These are phyloP conservation scores for Acronicta alni DNA, from an alignment of 2,888 invertebrate genomes.

Conservation along the genomic window DNA sequence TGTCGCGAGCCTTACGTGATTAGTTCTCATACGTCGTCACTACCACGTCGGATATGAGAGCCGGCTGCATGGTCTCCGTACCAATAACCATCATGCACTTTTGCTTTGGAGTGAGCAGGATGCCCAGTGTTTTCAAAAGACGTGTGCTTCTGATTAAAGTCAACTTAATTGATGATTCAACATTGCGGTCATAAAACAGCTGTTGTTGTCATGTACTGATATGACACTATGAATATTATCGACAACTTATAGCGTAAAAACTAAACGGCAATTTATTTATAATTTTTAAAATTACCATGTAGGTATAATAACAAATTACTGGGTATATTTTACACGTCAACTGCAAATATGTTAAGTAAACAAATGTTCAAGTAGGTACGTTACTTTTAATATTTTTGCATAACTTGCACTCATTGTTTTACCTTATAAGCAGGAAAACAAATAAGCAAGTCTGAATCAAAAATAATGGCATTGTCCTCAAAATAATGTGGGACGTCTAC, in stretches of 20 bases:
- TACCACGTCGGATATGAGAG: not conserved
- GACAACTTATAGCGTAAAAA: not conserved
- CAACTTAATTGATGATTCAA: constrained; percentile 1
- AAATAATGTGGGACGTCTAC: not conserved
- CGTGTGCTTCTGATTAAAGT: constrained; percentile 2
- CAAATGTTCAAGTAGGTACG: not conserved
- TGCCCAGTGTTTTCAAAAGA: too few species aligned
- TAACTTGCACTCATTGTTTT: constrained; percentile 7
- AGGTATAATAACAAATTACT: too few species aligned
- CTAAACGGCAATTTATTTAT: constrained; percentile 1
- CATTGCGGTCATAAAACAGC: not conserved
- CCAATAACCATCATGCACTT: not conserved
- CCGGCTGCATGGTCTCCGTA: not conserved
- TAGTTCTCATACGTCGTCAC: not conserved
- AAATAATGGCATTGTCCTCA: constrained; percentile 33
- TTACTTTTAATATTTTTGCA: not conserved
- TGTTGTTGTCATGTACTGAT: not conserved
- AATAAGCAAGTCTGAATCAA: constrained; percentile 15
- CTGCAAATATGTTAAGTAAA: not conserved
- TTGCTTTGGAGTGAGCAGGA: not conserved
- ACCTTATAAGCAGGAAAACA: constrained; percentile 45
- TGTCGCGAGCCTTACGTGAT: constrained; percentile 43
- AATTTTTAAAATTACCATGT: not conserved
- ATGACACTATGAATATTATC: not conserved
- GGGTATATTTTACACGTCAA: constrained; percentile 1